phyloP scores from a whole-genome alignment of 2,888 invertebrate genomes.

The Cryptus armator region DNA sequence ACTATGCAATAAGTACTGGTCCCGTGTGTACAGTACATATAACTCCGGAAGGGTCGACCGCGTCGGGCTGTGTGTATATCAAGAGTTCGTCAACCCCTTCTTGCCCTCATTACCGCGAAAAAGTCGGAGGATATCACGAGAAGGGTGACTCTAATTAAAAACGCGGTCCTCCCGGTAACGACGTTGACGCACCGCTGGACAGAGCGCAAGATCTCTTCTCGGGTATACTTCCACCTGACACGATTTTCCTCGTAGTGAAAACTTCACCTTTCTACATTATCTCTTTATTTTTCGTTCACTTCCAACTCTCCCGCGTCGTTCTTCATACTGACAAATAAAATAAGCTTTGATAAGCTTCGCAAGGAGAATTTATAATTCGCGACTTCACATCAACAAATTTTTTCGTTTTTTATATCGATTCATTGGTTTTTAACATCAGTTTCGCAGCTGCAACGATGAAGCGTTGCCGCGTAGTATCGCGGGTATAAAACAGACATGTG shows the following conservation, averaged over 20 bases:
- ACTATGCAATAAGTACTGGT: conserved; percentile 40
- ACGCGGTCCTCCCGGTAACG: conserved; percentile 44
- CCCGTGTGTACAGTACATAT: conserved; percentile 35
- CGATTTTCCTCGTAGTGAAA: not conserved
- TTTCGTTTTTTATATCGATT: not conserved
- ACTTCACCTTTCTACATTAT: not conserved
- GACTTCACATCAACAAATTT: not conserved
- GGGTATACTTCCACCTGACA: not conserved
- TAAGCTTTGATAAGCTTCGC: not conserved
- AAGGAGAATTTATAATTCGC: not conserved
- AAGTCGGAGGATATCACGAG: conserved; percentile 17
- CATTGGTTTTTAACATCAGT: not conserved
- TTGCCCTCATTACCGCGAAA: conserved; percentile 55
- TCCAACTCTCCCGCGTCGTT: no score
- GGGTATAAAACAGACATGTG: conserved; percentile 25
- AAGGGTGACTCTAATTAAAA: conserved; percentile 58
- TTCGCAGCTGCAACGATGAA: not conserved
- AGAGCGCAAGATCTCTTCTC: not conserved
- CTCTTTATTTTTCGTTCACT: not conserved
- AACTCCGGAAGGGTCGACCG: conserved; percentile 21
- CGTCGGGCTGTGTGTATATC: conserved; percentile 37
- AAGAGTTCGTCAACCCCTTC: conserved; percentile 62
- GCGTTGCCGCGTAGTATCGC: not conserved
- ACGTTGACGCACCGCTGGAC: conserved; percentile 33
- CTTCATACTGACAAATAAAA: not conserved